Evolutionary conservation across 2,113 vertebrate genomes (phyloP).

Genomic region (Ia io): DNA sequence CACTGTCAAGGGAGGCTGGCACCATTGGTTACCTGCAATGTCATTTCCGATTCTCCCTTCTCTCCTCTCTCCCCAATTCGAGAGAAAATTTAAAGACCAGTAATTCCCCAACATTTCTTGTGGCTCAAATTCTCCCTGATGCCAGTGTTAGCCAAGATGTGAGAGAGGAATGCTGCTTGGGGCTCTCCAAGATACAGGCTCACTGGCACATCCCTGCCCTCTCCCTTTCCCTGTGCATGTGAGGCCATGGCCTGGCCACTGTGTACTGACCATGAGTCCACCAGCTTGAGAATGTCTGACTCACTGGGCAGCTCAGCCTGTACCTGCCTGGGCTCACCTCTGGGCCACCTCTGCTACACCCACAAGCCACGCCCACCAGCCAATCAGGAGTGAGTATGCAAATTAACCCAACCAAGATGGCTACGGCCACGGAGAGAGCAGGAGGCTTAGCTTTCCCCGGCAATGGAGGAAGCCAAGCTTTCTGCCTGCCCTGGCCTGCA

Average conservation of each 20-base stretch:
- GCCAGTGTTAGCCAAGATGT: fast-evolving
- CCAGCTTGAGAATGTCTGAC: background rate
- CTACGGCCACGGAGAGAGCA: too few relatives aligned
- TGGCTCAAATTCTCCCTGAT: fast-evolving
- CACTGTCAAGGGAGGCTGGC: background rate
- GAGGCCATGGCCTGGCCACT: background rate
- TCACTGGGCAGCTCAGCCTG: background rate
- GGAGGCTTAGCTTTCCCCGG: too few relatives aligned
- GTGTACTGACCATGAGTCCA: fast-evolving
- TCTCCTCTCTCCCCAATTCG: too few relatives aligned
- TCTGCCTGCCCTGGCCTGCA: too few relatives aligned
- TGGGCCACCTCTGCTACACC: background rate
- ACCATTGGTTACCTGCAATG: background rate
- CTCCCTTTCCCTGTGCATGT: too few relatives aligned
- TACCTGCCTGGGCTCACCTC: background rate
- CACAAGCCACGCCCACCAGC: too few relatives aligned
- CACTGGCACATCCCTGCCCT: fast-evolving
- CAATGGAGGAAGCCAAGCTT: too few relatives aligned
- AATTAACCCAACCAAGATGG: too few relatives aligned
- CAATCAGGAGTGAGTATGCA: too few relatives aligned
- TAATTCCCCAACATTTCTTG: too few relatives aligned
- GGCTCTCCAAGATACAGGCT: background rate
- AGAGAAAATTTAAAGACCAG: background rate
- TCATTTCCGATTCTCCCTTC: background rate
- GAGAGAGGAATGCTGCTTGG: background rate